Evolutionary conservation across 2,888 invertebrate species (phyloP), one percentile per base, ranked within the genome.

Genomic region (Ametastegia equiseti): DNA sequence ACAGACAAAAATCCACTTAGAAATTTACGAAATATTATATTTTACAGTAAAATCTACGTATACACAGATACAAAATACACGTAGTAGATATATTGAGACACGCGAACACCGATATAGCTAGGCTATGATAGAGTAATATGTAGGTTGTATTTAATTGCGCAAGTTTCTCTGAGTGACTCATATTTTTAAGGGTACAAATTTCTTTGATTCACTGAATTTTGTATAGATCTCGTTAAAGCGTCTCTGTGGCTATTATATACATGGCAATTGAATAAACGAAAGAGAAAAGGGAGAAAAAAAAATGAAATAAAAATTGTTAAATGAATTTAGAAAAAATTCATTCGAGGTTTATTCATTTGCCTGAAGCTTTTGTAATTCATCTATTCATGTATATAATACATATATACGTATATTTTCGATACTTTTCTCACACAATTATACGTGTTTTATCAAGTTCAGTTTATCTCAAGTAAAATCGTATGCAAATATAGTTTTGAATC

Each of bases 111-210:
- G n/a, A n/a, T n/a, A 89, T 89, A 89, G 89, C 87, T 91, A 91
- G 90, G 91, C 90, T 91, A 91, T 91, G 91, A 91, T 91, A 91
- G 89, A 89, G 89, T 39, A 54, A 54, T 63, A 78, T 87, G 88
- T 89, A 90, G 87, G 86, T 83, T 89, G 88, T 87, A 86, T 89
- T 89, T 85, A 86, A 89, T 88, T 87, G 82, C n/a, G n/a, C n/a
- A n/a, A n/a, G 87, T 85, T 87, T 87, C 84, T 88, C 87, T 88
- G 89, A 88, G 87, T 86, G 87, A 88, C 86, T 86, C 88, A 86
- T 86, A 84, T 85, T 86, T 77, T 77, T 67, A 27, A 78, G 78
- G 78, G 7, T 78, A 7, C n/a, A 39, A 50, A 39, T 73, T 54
- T 71, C 5, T 71, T n/a, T 30, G 15, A 13, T 65, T 19, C 5